Evolutionary conservation across 53 echinoderm and acorn worm species (phyloP).

Genomic region (Patiria pectinifera): DNA sequence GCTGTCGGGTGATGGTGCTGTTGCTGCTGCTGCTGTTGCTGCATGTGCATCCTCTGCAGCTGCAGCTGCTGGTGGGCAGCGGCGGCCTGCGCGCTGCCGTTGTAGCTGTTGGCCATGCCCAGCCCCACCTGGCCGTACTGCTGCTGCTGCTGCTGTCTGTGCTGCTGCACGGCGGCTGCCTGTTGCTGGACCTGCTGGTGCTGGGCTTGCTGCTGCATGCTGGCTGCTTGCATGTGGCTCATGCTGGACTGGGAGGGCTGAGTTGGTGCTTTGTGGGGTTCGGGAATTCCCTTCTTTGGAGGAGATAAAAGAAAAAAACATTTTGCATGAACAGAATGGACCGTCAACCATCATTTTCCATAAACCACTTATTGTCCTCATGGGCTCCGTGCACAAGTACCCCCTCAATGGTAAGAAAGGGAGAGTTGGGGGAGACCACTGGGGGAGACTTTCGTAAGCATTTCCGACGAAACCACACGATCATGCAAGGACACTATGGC

Average conservation of each 20-base stretch:
- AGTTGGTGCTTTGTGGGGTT: conserved; percentile 49
- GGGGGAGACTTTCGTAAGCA: no score
- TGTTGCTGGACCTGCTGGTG: conserved; percentile 29
- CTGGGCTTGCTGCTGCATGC: conserved; percentile 55
- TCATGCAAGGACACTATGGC: no score
- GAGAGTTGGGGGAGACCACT: neutral
- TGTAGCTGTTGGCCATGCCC: conserved; percentile 47
- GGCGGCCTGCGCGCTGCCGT: conserved; percentile 59
- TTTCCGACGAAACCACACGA: no score
- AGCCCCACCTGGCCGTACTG: conserved; percentile 38
- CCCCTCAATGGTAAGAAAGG: neutral
- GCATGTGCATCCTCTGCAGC: conserved; percentile 45
- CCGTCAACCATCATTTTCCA: no score
- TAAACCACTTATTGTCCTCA: no score
- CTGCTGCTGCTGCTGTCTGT: conserved; percentile 54
- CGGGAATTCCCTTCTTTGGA: conserved; percentile 54
- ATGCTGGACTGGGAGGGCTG: conserved; percentile 58
- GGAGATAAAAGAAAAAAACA: neutral
- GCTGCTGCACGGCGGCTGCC: conserved; percentile 20
- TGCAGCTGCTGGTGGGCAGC: conserved; percentile 59
- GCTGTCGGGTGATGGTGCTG: conserved; percentile 30
- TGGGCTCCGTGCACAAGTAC: no score
- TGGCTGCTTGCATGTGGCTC: conserved; percentile 59
- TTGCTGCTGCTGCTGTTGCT: conserved; percentile 54
- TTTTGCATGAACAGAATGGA: neutral